Conservation (phyloP, 2,888 invertebrate genomes). For the Emmelina monodactyla region DNA sequence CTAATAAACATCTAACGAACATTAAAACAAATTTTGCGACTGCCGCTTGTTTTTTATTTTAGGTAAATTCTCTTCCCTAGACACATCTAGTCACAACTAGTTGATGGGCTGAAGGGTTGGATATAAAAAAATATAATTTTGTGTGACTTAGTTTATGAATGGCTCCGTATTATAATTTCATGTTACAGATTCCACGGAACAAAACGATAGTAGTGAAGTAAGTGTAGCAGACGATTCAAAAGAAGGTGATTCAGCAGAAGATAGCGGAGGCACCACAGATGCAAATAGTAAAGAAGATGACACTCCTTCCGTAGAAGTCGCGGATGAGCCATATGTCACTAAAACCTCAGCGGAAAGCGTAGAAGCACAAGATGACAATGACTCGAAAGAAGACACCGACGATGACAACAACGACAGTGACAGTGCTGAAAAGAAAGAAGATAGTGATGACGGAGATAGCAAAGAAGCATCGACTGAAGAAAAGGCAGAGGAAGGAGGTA, state of each 20-base stretch:
- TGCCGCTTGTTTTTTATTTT: no score
- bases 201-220: constrained; percentile 60
- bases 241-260: constrained; percentile 47
- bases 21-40: no score
- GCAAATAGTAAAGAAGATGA: constrained; percentile 36
- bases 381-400: constrained; percentile 38
- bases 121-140: no score
- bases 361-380: constrained; percentile 33
- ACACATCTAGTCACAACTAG: no score
- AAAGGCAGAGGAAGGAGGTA: constrained; percentile 50
- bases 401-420: constrained; percentile 31
- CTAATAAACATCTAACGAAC: no score
- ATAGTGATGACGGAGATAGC: constrained; percentile 28
- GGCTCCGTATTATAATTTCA: no score
- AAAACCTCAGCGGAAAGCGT: constrained; percentile 56
- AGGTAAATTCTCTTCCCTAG: no score
- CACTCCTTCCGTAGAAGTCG: constrained; percentile 47
- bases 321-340: constrained; percentile 55
- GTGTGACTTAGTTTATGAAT: no score
- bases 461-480: constrained; percentile 55
- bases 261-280: constrained; percentile 30
- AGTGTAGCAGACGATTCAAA: constrained; percentile 51
- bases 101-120: no score
- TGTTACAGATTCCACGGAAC: constrained; percentile 53
- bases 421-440: constrained; percentile 34